A percentile compares a stretch with the other conserved stretches of the same genome.
Evolutionary conservation across 2,888 invertebrate species (phyloP).

Genomic region (Rhagonycha fulva): DNA sequence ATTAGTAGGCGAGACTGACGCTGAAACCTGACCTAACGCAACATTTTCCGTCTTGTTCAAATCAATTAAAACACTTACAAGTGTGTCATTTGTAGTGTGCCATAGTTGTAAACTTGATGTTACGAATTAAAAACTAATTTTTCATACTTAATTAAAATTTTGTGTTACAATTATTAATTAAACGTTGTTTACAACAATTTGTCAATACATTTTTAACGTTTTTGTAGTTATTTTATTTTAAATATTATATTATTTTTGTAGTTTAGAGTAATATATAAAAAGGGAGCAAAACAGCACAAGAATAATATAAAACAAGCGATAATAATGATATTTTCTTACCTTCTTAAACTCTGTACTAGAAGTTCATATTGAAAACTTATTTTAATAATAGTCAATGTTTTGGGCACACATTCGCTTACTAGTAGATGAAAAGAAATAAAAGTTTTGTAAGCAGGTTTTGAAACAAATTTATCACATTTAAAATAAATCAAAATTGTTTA

Average conservation of each 20-base stretch:
- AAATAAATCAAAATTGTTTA: neutral
- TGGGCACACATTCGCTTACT: conserved; percentile 6
- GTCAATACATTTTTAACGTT: neutral
- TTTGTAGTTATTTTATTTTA: neutral
- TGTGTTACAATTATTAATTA: neutral
- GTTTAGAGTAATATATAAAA: neutral
- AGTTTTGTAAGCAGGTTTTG: neutral
- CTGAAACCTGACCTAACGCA: conserved; percentile 46
- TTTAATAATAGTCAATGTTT: neutral
- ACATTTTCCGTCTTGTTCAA: conserved; percentile 44
- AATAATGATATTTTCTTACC: neutral
- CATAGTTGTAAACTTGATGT: neutral
- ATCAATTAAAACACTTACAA: conserved; percentile 41
- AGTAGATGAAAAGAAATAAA: neutral
- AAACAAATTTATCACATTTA: neutral
- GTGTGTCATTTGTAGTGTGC: conserved; percentile 30
- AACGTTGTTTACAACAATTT: neutral
- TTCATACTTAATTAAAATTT: neutral
- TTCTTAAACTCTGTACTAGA: neutral
- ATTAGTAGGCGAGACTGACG: conserved; percentile 42
- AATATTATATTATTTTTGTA: neutral
- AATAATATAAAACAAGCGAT: neutral
- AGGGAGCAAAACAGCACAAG: neutral
- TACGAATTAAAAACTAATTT: neutral
- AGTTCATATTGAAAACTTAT: neutral